A percentile compares a stretch with the other conserved stretches of the same genome.
Conservation (phyloP, 2,113 vertebrate genomes). For the Anoura caudifer region DNA sequence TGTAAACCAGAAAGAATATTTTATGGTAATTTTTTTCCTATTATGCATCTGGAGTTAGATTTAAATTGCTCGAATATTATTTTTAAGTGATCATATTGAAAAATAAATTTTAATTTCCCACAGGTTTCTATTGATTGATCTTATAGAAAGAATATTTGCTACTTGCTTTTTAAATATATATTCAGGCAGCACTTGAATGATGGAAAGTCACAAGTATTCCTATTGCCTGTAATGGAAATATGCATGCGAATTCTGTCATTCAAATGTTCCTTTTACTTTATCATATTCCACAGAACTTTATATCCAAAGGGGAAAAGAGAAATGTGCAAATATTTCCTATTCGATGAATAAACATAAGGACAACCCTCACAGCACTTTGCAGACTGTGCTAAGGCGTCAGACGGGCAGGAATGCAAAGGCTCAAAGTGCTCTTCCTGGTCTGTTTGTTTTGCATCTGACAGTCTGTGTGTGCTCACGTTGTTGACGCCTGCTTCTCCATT, state of each 20-base stretch:
- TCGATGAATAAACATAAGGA: conserved; percentile 67
- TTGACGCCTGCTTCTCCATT: neutral
- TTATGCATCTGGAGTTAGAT: neutral
- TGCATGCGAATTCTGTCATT: conserved; percentile 27
- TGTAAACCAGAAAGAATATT: neutral
- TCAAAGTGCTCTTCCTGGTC: conserved; percentile 15
- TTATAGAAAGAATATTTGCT: neutral
- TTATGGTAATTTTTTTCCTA: neutral
- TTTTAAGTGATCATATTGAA: neutral
- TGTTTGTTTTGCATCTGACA: conserved; percentile 43
- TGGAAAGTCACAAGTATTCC: conserved; percentile 13
- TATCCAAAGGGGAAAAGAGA: conserved; percentile 52
- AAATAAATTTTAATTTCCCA: neutral
- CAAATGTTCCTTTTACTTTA: conserved; percentile 40
- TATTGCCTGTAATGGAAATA: neutral
- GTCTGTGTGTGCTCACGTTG: neutral
- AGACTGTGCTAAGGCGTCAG: neutral
- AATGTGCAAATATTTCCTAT: conserved; percentile 51
- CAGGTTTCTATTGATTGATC: neutral
- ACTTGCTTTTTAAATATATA: conserved; percentile 11
- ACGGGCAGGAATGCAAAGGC: neutral
- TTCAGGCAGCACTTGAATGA: neutral
- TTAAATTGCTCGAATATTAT: neutral
- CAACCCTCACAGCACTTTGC: conserved; percentile 37
- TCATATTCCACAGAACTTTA: conserved; percentile 53